Evolutionary conservation across 2,888 invertebrate species (phyloP).

Genomic region (Drosophila lutescens): DNA sequence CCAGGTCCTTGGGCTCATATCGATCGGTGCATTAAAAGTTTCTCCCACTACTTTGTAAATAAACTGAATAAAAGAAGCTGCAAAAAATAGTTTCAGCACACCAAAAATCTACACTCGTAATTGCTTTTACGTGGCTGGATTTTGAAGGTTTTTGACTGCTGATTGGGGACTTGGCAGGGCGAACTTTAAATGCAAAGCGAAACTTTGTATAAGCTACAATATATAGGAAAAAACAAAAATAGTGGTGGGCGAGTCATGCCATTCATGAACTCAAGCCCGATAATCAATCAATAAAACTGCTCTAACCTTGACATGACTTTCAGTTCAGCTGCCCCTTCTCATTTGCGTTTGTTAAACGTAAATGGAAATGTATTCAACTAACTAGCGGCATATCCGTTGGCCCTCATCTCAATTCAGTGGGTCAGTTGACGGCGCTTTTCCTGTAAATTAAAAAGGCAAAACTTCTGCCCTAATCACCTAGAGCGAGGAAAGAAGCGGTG

Average conservation of each 20-base stretch:
- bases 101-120: conserved; percentile 47
- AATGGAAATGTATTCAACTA: conserved; percentile 24
- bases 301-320: conserved; percentile 49
- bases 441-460: conserved; percentile 25
- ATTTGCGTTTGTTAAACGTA: conserved; percentile 18
- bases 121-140: conserved; percentile 57
- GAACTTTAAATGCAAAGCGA: conserved; percentile 25
- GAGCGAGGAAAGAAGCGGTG: conserved; percentile 13
- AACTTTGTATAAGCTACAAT: conserved; percentile 8
- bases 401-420: conserved; percentile 20
- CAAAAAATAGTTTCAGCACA: conserved; percentile 41
- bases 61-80: conserved; percentile 21
- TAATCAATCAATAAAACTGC: conserved; percentile 46
- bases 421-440: conserved; percentile 24
- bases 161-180: conserved; percentile 15
- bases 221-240: background rate
- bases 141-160: conserved; percentile 36
- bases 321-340: conserved; percentile 32
- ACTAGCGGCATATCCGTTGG: conserved; percentile 11
- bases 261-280: conserved; percentile 25
- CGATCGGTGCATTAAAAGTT: conserved; percentile 59
- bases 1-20: conserved; percentile 47
- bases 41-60: conserved; percentile 17
- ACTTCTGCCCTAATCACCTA: conserved; percentile 32
- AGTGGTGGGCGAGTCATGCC: conserved; percentile 7